Conservation (phyloP, 2,888 invertebrate species). For the Limnephilus rhombicus region DNA sequence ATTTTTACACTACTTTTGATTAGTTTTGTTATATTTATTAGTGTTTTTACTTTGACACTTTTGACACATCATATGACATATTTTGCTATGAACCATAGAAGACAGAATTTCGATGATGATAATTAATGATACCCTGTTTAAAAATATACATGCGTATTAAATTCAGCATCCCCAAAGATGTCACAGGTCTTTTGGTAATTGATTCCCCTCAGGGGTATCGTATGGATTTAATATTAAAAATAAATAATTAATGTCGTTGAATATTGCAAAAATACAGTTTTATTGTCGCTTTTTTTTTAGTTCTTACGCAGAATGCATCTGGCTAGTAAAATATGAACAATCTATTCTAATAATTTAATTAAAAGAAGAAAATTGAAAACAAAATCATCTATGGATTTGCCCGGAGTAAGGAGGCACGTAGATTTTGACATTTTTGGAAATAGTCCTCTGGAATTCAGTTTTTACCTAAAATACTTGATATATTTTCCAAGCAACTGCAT, state of each 20-base stretch:
- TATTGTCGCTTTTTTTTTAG: neutral
- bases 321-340: neutral
- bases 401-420: conserved; percentile 43
- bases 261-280: neutral
- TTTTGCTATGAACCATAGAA: neutral
- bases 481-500: conserved; percentile 17
- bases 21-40: neutral
- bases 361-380: neutral
- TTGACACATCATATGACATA: neutral
- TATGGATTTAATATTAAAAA: neutral
- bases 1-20: neutral
- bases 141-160: neutral
- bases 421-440: conserved; percentile 56
- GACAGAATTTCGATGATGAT: neutral
- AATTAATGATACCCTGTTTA: neutral
- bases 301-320: neutral
- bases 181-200: neutral
- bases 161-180: too few species aligned
- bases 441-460: conserved; percentile 21
- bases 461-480: conserved; percentile 36
- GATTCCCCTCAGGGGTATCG: neutral
- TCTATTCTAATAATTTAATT: neutral
- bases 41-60: neutral
- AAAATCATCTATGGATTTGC: conserved; percentile 42
- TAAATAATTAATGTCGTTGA: neutral